phyloP scores from a whole-genome alignment of 1,140 invertebrate genomes.

The Hylaeus volcanicus region DNA sequence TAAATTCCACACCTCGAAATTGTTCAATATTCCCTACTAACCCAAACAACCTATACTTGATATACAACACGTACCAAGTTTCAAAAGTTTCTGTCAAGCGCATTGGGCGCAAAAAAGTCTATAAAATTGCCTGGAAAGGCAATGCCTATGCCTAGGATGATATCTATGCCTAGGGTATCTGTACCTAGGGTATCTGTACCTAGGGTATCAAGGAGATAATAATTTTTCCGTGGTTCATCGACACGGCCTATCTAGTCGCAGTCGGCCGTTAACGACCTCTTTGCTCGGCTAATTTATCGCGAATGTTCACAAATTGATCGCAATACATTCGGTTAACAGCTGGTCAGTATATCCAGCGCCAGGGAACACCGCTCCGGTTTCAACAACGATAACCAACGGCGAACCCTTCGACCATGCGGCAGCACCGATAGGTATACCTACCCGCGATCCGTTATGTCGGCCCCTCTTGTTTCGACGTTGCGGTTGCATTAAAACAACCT shows the following conservation, averaged over 20 bases:
- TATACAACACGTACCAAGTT: no score
- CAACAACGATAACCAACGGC: conserved; percentile 51
- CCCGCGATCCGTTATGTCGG: conserved; percentile 52
- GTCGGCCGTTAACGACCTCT: conserved; percentile 25
- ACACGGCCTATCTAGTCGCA: background rate
- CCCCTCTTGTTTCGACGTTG: conserved; percentile 61
- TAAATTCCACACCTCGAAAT: no score
- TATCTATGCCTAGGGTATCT: no score
- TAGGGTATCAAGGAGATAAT: background rate
- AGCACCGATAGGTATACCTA: conserved; percentile 58
- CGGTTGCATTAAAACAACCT: conserved; percentile 67
- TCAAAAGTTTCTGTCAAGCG: no score
- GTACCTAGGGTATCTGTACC: no score
- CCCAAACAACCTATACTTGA: no score
- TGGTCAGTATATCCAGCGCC: conserved; percentile 26
- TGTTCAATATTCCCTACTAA: no score
- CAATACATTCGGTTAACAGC: conserved; percentile 52
- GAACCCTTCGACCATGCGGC: conserved; percentile 34
- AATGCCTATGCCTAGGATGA: no score
- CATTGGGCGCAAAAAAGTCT: no score
- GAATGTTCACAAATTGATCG: conserved; percentile 49
- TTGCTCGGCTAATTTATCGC: conserved; percentile 36
- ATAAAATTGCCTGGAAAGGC: no score
- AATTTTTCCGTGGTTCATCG: background rate
- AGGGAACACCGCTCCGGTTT: conserved; percentile 50